Conservation (phyloP, 2,888 invertebrate species). For the Belgica antarctica region DNA sequence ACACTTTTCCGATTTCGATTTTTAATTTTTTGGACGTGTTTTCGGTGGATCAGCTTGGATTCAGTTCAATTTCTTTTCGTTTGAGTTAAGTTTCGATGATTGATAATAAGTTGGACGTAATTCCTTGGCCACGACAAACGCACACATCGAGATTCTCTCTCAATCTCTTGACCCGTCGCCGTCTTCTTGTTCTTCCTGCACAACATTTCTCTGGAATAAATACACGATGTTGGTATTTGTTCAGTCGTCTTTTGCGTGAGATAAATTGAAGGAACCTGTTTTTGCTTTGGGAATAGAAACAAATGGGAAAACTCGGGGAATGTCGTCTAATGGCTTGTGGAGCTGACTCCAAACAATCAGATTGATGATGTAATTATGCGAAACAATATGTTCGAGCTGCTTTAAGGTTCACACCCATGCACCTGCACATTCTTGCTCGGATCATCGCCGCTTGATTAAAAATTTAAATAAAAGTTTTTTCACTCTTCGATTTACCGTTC, state of each 20-base stretch:
- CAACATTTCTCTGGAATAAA: background rate
- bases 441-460: constrained; percentile 18
- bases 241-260: constrained; percentile 33
- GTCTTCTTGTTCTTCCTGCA: constrained; percentile 33
- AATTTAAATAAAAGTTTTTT: constrained; percentile 9
- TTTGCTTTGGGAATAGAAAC: constrained; percentile 8
- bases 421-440: background rate
- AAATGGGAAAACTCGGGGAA: background rate
- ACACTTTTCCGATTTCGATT: constrained; percentile 12
- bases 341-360: too few species aligned
- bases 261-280: constrained; percentile 22
- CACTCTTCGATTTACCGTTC: constrained; percentile 34
- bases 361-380: background rate
- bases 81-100: constrained; percentile 1
- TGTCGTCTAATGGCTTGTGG: background rate
- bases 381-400: background rate
- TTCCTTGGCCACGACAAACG: background rate
- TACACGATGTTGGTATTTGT: constrained; percentile 27
- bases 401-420: background rate
- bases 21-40: constrained; percentile 3
- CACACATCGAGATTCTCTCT: background rate
- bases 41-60: too few species aligned
- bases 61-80: background rate
- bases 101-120: constrained; percentile 15
- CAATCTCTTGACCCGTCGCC: background rate